These are phyloP conservation scores for Alca torda DNA, from an alignment of 2,797 vertebrate genomes.

Conservation along the genomic window DNA sequence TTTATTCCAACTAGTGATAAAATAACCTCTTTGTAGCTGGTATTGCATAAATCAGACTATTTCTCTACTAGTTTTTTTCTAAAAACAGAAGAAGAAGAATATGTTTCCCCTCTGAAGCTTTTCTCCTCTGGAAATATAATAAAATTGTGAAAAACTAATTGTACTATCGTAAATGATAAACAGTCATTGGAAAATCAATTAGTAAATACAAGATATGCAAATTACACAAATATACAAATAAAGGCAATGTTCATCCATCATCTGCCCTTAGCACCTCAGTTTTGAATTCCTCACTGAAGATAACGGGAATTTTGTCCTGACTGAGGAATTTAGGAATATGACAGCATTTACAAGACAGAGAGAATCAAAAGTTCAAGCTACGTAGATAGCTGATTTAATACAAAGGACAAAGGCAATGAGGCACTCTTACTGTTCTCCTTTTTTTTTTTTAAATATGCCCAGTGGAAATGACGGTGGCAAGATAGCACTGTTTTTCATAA, in stretches of 20 bases:
- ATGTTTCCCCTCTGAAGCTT: background rate
- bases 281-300: background rate
- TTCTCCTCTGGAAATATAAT: background rate
- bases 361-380: background rate
- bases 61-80: background rate
- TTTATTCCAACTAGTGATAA: slow-evolving; percentile 35
- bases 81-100: background rate
- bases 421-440: background rate
- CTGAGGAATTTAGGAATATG: background rate
- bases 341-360: background rate
- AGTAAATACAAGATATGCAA: background rate
- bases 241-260: background rate
- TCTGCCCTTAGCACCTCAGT: background rate
- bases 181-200: background rate
- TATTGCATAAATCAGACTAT: slow-evolving; percentile 2
- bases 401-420: background rate
- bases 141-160: background rate
- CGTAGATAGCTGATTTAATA: background rate
- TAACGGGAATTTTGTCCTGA: background rate
- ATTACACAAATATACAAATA: background rate
- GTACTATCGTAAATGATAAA: background rate
- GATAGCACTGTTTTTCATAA: background rate
- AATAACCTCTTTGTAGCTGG: background rate
- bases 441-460: background rate
- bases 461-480: background rate